A percentile compares a stretch with the other conserved stretches of the same genome.
These are phyloP conservation scores for Telenomus remus DNA, from an alignment of 1,140 invertebrate genomes.

Conservation along the genomic window DNA sequence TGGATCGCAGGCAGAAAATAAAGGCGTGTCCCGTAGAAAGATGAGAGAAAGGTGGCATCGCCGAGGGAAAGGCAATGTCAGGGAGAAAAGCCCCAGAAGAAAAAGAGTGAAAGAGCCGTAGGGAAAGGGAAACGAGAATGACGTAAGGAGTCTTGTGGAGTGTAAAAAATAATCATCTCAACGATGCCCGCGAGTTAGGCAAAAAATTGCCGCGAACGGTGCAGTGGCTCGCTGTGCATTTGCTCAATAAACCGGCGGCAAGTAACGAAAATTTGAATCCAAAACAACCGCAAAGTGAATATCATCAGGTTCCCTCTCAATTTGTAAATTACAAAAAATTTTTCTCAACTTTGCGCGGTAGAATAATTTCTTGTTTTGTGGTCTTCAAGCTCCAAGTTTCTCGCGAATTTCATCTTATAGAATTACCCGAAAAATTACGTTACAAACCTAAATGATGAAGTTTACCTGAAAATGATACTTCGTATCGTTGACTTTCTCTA, in stretches of 20 bases:
- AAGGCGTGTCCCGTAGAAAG: conserved; percentile 47
- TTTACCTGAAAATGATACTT: no score
- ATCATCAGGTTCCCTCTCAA: no score
- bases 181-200: conserved; percentile 10
- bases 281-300: no score
- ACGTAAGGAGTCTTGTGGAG: conserved; percentile 19
- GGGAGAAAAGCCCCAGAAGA: conserved; percentile 48
- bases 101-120: conserved; percentile 60
- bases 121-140: conserved; percentile 32
- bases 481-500: no score
- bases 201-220: conserved; percentile 14
- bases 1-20: conserved; percentile 56
- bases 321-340: no score
- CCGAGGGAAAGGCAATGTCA: conserved; percentile 11
- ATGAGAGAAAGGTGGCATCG: conserved; percentile 64
- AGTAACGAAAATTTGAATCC: no score
- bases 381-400: no score
- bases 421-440: no score
- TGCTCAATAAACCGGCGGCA: background rate
- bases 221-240: background rate
- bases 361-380: no score
- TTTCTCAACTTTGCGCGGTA: no score
- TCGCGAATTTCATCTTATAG: no score
- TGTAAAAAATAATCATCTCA: conserved; percentile 37
- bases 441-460: no score